Evolutionary conservation across 2,113 vertebrate species (phyloP).

Genomic region (Actenoides lindsayi): DNA sequence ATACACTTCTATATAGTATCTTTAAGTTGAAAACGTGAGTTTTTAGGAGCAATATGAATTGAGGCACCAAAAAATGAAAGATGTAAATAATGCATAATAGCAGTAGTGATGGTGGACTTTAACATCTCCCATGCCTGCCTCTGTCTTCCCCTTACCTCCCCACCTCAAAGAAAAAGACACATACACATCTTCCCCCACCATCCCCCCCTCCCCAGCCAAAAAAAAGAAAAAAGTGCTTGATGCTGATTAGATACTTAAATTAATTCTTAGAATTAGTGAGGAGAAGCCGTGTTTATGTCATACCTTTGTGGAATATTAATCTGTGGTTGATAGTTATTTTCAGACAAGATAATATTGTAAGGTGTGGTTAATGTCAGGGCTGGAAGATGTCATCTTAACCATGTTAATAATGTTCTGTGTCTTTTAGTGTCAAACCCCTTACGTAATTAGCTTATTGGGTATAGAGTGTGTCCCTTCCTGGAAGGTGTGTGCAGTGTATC

Average conservation of each 20-base stretch:
- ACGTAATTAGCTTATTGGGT: neutral
- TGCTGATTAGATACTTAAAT: neutral
- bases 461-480: neutral
- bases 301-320: neutral
- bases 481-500: neutral
- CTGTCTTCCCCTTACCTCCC: no score
- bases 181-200: no score
- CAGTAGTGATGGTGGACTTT: neutral
- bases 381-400: neutral
- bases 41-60: neutral
- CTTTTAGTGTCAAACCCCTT: neutral
- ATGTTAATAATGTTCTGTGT: neutral
- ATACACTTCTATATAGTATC: neutral
- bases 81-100: neutral
- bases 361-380: neutral
- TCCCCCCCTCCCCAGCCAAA: neutral
- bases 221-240: neutral
- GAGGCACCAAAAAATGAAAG: neutral
- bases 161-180: neutral
- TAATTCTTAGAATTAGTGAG: neutral
- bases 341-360: neutral
- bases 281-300: neutral
- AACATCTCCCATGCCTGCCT: neutral
- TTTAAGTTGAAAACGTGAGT: neutral
- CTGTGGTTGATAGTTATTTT: neutral